Base-by-base conservation (phyloP, 2,797 vertebrate genomes). In the Liasis olivaceus region DNA sequence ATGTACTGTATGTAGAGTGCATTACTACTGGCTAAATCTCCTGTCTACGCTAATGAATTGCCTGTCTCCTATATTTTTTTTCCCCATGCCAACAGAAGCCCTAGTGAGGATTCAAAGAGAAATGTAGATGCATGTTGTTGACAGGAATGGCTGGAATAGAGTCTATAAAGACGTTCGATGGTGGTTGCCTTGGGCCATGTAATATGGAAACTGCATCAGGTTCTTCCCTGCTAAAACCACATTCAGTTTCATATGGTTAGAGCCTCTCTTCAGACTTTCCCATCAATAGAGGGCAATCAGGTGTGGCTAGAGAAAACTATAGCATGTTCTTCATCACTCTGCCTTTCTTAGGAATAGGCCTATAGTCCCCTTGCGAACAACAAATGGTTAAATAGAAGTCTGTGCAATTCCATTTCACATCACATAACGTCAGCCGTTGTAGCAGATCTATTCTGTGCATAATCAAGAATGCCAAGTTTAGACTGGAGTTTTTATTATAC, bases 351-450 rank as follows among this genome's bases (percentile, higher is more conserved):
- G 66, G 66, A 31, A 31, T 42, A 92, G 60, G 20, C 12, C 62
- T 62, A n/a, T 12, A 26, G 4, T 31, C 36, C n/a, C 22, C 24
- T 86, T 62, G 42, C 77, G 81, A 90, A n/a, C 8, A 13, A 47
- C 64, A 89, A 85, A 63, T 72, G 72, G 85, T 90, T 86, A 87
- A 90, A 92, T 60, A 62, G 84, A 56, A 66, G n/a, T 36, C 87
- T 92, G 26, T 47, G 63, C 87, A 84, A 64, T 92, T 58, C 66
- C 31, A 88, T 90, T 92, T 90, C 85, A 36, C 9, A 88, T 85
- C 91, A 59, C 4, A 0, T 91, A 92, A 15, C 2, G 26, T 24
- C 22, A 92, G 6, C 14, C 64, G 8, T 85, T 88, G 84, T 77
- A 87, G 69, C 31, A 69, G 60, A 31, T 89, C 90, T 64, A 7